Evolutionary conservation across 2,113 vertebrate species (phyloP).

Genomic region (Nipponia nippon): DNA sequence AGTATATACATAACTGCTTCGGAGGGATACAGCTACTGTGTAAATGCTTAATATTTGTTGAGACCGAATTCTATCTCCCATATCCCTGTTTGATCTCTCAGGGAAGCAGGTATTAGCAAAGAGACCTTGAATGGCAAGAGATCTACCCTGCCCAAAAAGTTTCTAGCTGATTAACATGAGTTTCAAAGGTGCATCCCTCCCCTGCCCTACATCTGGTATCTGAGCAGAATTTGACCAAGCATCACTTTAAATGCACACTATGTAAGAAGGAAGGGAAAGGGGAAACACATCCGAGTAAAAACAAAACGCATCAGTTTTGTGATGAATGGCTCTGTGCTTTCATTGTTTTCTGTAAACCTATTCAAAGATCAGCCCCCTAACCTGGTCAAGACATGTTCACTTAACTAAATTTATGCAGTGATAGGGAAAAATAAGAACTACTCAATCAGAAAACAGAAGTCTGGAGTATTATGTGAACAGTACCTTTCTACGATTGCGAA

Average conservation of each 20-base stretch:
- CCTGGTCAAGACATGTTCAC: neutral
- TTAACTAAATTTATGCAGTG: neutral
- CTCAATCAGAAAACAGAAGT: neutral
- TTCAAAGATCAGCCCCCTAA: neutral
- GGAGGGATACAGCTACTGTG: neutral
- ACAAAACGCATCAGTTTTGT: neutral
- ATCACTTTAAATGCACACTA: neutral
- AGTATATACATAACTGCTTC: neutral
- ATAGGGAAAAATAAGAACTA: neutral
- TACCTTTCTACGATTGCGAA: slow-evolving; percentile 28
- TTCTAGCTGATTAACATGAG: neutral
- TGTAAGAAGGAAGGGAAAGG: neutral
- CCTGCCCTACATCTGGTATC: neutral
- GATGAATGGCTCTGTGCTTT: neutral
- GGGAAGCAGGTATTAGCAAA: neutral
- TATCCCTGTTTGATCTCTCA: neutral
- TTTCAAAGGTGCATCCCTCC: neutral
- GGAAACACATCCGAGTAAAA: neutral
- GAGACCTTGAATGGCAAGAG: neutral
- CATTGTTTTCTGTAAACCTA: neutral
- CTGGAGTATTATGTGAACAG: neutral
- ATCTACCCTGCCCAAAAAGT: neutral
- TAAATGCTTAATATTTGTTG: neutral
- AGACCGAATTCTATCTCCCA: neutral
- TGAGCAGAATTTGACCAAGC: neutral